Percentiles rank a stretch among this genome's conserved stretches.
Evolutionary conservation across 2,888 invertebrate genomes (phyloP).

Genomic region (Argyresthia albistria): DNA sequence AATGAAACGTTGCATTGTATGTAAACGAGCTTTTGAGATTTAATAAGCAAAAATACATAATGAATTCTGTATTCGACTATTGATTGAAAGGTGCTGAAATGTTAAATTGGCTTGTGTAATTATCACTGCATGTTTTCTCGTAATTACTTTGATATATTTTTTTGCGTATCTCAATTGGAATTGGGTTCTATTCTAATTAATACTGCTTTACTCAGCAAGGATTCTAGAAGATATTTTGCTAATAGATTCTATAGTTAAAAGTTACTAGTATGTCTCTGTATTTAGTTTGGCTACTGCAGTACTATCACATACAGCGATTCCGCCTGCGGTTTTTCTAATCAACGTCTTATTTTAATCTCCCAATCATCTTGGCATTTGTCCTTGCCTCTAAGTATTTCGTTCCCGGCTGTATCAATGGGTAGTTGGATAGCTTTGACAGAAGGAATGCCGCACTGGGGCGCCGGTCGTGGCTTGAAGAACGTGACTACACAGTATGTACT

Average conservation of each 20-base stretch:
- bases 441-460: conserved; percentile 52
- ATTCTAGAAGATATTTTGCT: too few species aligned
- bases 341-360: not conserved
- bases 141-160: not conserved
- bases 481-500: conserved; percentile 32
- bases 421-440: conserved; percentile 49
- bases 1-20: not conserved
- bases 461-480: conserved; percentile 44
- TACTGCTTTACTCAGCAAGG: too few species aligned
- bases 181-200: too few species aligned
- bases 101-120: not conserved
- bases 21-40: not conserved
- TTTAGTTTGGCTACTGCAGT: not conserved
- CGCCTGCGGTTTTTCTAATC: not conserved
- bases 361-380: not conserved
- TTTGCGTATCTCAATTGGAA: too few species aligned
- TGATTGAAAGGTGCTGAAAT: not conserved
- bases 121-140: not conserved
- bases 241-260: too few species aligned
- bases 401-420: conserved; percentile 3
- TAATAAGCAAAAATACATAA: not conserved
- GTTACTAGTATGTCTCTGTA: too few species aligned
- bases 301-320: not conserved
- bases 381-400: conserved; percentile 1
- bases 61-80: not conserved